Evolutionary conservation across 2,888 invertebrate species (phyloP), one percentile per base, ranked within the genome.

Genomic region (Mythimna albipuncta): DNA sequence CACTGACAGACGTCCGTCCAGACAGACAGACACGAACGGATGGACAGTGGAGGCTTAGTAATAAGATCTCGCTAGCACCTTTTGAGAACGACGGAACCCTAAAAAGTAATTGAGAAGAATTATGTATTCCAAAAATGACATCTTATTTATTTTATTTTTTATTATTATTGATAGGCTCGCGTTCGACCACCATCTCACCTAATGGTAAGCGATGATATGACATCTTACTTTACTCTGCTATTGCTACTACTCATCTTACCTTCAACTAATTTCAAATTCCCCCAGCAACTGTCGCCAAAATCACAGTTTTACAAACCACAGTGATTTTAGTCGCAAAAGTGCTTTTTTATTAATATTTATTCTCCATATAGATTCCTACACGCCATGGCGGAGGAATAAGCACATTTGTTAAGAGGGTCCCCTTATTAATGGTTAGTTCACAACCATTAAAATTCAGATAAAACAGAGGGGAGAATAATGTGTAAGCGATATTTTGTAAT

Each of bases 271-370:
- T 72, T 55, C 41, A 57, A 44, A 69, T 68, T 68, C 67, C 69
- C 66, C 66, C 21, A 67, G 13, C 13, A 57, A 55, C 1, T 82
- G 44, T 77, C 57, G 47, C 67, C 55, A 69, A 52, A 79, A 64
- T 66, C 59, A 62, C 41, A 54, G 38, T 16, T 32, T 52, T 4
- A 16, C 9, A 44, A 64, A 61, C 68, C 57, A 13, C 79, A 21
- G 21, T 64, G n/a, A 66, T 61, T 68, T 70, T 65, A 67, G 54
- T 63, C 61, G 10, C 38, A 16, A 74, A 80, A 83, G 38, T 75
- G 57, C 68, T 81, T 83, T 79, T 81, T 85, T 88, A 90, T 90
- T 88, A 88, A 86, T 89, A 89, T 90, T 88, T 89, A 89, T 89
- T 70, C 69, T 64, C 59, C 44, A 74, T 66, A 81, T 52, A 70